Conservation (phyloP, 2,113 vertebrate species). For the Sebastes schlegelii region DNA sequence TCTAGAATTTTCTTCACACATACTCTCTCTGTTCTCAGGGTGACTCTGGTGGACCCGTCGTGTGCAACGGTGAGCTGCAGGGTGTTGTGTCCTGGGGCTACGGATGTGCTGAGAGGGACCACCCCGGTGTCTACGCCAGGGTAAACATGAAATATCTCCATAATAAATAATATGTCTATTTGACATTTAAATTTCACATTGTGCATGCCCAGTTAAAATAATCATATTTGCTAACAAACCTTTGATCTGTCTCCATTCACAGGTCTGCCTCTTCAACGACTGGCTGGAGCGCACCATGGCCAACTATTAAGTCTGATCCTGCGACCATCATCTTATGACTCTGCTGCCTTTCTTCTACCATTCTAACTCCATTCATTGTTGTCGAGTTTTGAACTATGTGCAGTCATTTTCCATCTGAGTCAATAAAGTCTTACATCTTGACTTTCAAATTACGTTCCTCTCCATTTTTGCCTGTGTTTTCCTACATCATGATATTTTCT, state of each 20-base stretch:
- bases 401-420: slow-evolving; percentile 17
- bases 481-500: background rate
- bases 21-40: slow-evolving; percentile 71
- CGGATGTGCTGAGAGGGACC: no score
- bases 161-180: background rate
- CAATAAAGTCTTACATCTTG: slow-evolving; percentile 44
- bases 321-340: background rate
- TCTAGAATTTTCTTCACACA: background rate
- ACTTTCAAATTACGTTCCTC: background rate
- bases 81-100: no score
- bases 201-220: background rate
- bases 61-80: no score
- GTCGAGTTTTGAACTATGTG: slow-evolving; percentile 12
- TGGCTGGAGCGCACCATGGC: slow-evolving; percentile 74
- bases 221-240: background rate
- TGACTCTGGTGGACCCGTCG: slow-evolving; percentile 85
- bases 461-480: background rate
- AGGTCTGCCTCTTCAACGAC: slow-evolving; percentile 75
- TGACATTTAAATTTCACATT: background rate
- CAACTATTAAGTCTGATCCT: slow-evolving; percentile 56
- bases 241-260: slow-evolving; percentile 1
- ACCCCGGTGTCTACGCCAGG: no score
- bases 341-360: slow-evolving; percentile 11
- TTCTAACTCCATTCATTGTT: background rate
- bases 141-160: background rate